phyloP scores from a whole-genome alignment of 2,797 vertebrate species.

The Sciaenops ocellatus region DNA sequence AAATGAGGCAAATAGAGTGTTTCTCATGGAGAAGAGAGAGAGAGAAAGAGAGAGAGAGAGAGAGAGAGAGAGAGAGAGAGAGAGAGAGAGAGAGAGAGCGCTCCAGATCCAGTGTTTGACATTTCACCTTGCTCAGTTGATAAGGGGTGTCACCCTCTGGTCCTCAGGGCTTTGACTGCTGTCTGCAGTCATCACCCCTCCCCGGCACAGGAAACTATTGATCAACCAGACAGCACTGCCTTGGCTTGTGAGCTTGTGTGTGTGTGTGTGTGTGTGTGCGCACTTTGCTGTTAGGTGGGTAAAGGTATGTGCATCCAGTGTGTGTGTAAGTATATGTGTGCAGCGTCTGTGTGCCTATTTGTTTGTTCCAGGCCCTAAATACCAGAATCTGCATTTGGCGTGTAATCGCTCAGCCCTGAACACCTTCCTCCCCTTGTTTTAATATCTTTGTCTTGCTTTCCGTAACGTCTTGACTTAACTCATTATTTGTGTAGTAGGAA shows the following conservation, averaged over 20 bases:
- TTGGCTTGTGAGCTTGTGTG: slow-evolving; percentile 54
- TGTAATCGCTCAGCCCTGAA: slow-evolving; percentile 47
- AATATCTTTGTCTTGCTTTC: slow-evolving; percentile 55
- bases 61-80: slow-evolving; percentile 1
- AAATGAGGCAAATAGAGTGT: slow-evolving; percentile 41
- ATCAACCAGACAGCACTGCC: slow-evolving; percentile 79
- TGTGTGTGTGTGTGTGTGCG: slow-evolving; percentile 47
- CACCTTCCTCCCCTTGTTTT: slow-evolving; percentile 53
- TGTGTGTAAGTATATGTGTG: background rate
- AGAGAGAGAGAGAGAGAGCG: slow-evolving; percentile 48
- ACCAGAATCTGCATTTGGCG: slow-evolving; percentile 57
- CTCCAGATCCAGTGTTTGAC: slow-evolving; percentile 83
- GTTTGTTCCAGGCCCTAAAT: slow-evolving; percentile 54
- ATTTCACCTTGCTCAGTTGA: slow-evolving; percentile 86
- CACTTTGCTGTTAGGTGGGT: slow-evolving; percentile 37
- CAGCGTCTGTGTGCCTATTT: slow-evolving; percentile 13
- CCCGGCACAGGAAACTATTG: slow-evolving; percentile 84
- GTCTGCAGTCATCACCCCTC: slow-evolving; percentile 82
- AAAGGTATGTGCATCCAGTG: slow-evolving; percentile 26
- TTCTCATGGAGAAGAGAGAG: slow-evolving; percentile 30
- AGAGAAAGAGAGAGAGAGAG: background rate
- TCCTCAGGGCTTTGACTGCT: slow-evolving; percentile 83
- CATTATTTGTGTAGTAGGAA: slow-evolving; percentile 78
- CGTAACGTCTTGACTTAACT: slow-evolving; percentile 77
- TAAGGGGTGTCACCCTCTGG: slow-evolving; percentile 84